Base-by-base conservation (phyloP, 2,113 vertebrate genomes). In the Monopterus albus region DNA sequence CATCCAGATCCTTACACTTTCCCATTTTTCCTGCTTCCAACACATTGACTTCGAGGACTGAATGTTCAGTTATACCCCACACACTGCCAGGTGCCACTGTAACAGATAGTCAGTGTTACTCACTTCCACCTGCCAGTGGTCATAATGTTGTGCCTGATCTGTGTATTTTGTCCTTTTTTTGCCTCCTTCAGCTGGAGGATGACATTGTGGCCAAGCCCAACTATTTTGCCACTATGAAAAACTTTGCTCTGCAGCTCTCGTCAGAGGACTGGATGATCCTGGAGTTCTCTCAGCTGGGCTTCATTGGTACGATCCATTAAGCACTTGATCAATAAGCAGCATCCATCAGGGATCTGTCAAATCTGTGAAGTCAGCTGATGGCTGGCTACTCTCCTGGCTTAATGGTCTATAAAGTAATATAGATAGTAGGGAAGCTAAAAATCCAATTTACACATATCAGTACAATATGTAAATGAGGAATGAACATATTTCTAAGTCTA, bases 191-290 rank as follows among this genome's bases (percentile, higher is more conserved):
- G 98, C 94, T 99, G 90, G 98, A 99, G 93, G 98, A 99, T 76
- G 98, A 99, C 90, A 99, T 99, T 59, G 95, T 99, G 90, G 98
- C 96, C 87, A 99, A 99, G 83, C 96, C 96, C 78, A 98, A 98
- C 95, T 99, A 98, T 90, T 99, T 99, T 92, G 96, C 95, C 89
- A 99, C 96, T 17, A 99, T 99, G 94, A 99, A 98, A 91, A 99
- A 99, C 90, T 99, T 99, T 92, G 98, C 97, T 17, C 94, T 98
- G 90, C 98, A 99, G 89, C 95, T 99, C 0, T 95, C 98, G 28
- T 97, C 96, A 39, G 98, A 99, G 87, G 98, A 99, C 87, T 99
- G 98, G 98, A 98, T 99, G 97, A 97, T 99, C 91, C 93, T 99
- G 66, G 98, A 99, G 90, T 99, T 99, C 92, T 99, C 97, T 78